phyloP scores from a whole-genome alignment of 2,888 invertebrate species.

The Drosophila robusta region DNA sequence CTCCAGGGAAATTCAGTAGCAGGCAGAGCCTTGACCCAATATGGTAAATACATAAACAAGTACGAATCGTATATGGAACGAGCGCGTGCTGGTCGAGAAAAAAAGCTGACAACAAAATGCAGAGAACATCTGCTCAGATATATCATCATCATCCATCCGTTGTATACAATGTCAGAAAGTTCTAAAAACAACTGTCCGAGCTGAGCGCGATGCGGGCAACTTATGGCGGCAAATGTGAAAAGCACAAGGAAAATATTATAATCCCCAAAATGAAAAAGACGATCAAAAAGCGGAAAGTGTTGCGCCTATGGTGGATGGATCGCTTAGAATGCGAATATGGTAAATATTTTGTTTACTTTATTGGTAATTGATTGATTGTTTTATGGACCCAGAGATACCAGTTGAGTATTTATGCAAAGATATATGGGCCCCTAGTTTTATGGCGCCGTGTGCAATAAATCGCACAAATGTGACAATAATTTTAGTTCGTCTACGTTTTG shows the following conservation, averaged over 20 bases:
- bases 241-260: conserved; percentile 37
- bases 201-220: conserved; percentile 11
- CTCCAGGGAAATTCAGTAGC: conserved; percentile 9
- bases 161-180: conserved; percentile 65
- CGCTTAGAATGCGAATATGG: conserved; percentile 41
- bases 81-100: conserved; percentile 37
- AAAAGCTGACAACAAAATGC: conserved; percentile 41
- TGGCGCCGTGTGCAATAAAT: conserved; percentile 78
- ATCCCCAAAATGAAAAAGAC: conserved; percentile 27
- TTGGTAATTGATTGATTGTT: conserved; percentile 59
- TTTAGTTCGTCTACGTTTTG: conserved; percentile 7
- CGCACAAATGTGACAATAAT: conserved; percentile 48
- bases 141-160: conserved; percentile 69
- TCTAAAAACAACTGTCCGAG: conserved; percentile 75
- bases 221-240: conserved; percentile 2
- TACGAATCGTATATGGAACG: conserved; percentile 30
- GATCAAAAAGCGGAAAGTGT: conserved; percentile 37
- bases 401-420: conserved; percentile 26
- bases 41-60: conserved; percentile 13
- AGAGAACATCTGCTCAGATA: conserved; percentile 71
- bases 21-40: conserved; percentile 53
- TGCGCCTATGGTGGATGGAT: neutral
- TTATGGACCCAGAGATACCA: conserved; percentile 34
- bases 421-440: conserved; percentile 10
- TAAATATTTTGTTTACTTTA: conserved; percentile 56